Evolutionary conservation across 2,113 vertebrate genomes (phyloP).

Genomic region (Bos indicus): DNA sequence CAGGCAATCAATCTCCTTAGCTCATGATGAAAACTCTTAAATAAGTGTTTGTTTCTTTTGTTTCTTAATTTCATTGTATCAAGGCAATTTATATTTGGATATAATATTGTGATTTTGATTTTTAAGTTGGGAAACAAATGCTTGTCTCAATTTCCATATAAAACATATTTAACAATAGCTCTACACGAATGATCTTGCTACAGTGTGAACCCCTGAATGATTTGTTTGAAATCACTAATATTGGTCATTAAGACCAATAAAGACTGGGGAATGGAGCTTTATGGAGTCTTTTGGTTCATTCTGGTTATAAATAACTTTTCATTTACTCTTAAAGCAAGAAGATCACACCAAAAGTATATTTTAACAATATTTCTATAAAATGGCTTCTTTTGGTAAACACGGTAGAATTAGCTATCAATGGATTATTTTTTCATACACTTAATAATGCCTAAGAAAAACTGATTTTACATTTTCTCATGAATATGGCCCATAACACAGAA

Average conservation of each 20-base stretch:
- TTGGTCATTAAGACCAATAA: neutral
- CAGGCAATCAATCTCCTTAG: neutral
- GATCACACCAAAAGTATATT: neutral
- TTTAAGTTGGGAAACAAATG: neutral
- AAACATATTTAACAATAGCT: neutral
- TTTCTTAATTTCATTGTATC: neutral
- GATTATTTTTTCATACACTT: neutral
- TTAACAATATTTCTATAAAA: neutral
- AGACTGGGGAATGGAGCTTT: neutral
- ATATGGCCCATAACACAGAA: neutral
- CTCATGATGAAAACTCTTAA: neutral
- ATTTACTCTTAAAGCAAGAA: neutral
- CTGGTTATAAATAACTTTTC: neutral
- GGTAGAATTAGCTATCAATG: neutral
- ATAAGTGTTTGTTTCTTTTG: neutral
- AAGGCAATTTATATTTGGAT: neutral
- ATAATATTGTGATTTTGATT: neutral
- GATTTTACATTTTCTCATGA: neutral
- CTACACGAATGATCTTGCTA: neutral
- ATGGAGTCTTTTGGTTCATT: neutral
- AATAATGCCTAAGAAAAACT: neutral
- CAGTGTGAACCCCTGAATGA: neutral
- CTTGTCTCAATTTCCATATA: neutral
- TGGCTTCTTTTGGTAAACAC: neutral
- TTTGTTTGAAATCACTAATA: neutral